These are phyloP conservation scores for Brachionus manjavacas DNA, from an alignment of 1,140 invertebrate genomes.

Conservation along the genomic window DNA sequence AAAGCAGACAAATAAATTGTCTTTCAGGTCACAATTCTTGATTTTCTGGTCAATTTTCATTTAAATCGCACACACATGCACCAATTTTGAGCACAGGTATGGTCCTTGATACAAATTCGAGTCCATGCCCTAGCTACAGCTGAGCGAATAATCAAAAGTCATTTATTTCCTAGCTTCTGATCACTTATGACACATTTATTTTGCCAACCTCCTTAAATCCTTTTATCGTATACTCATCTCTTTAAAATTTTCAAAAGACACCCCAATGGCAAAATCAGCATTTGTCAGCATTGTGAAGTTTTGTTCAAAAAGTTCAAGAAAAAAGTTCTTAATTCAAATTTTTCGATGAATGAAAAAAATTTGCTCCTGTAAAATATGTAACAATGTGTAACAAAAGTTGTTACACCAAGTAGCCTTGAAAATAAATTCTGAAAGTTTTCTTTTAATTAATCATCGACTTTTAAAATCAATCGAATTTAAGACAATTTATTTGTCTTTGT, in stretches of 20 bases:
- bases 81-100: constrained; percentile 77
- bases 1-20: neutral
- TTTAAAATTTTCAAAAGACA: constrained; percentile 42
- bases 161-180: neutral
- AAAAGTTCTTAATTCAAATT: no score
- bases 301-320: no score
- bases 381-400: no score
- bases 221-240: constrained; percentile 39
- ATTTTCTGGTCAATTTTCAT: neutral
- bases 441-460: no score
- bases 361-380: no score
- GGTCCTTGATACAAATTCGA: constrained; percentile 61
- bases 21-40: neutral
- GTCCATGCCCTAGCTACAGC: constrained; percentile 44
- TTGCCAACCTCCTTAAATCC: neutral
- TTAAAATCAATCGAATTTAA: no score
- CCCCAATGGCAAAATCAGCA: constrained; percentile 43
- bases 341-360: no score
- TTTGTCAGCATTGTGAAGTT: constrained; percentile 41
- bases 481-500: no score
- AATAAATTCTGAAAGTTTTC: no score
- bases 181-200: neutral
- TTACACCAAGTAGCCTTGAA: no score
- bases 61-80: neutral
- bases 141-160: constrained; percentile 44